Conservation (phyloP, 2,888 invertebrate genomes). For the Tuberolachnus salignus region DNA sequence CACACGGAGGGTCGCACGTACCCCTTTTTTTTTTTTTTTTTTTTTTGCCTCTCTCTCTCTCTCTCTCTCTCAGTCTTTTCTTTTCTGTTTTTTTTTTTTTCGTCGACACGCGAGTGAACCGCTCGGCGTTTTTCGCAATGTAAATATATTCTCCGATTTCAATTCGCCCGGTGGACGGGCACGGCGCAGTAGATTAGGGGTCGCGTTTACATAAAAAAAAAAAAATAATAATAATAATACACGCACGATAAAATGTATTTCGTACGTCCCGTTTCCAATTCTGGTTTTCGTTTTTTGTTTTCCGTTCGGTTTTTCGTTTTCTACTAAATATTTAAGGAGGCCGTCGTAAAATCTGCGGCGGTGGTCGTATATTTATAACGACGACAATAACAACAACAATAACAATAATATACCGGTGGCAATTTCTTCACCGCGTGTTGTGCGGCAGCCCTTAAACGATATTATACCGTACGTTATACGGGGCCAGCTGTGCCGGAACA, state of each 20-base stretch:
- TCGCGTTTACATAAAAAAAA: too few species aligned
- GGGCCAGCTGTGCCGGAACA: slow-evolving; percentile 54
- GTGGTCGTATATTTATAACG: neutral
- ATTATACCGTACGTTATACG: neutral
- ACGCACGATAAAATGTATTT: too few species aligned
- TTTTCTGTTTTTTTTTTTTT: too few species aligned
- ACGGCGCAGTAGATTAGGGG: too few species aligned
- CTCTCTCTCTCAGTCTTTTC: too few species aligned
- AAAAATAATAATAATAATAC: too few species aligned
- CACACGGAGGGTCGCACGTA: slow-evolving; percentile 13
- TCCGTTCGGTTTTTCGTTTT: neutral
- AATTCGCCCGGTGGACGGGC: too few species aligned
- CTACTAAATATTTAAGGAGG: neutral
- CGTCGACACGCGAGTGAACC: slow-evolving; percentile 21
- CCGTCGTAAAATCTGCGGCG: neutral
- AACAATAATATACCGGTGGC: slow-evolving; percentile 25
- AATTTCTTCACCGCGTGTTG: slow-evolving; percentile 43
- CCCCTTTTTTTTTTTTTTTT: too few species aligned
- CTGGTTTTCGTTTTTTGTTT: neutral
- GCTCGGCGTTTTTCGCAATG: slow-evolving; percentile 33
- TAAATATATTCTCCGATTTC: neutral
- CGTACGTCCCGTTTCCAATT: too few species aligned
- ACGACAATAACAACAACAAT: slow-evolving; percentile 6
- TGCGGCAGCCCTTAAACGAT: slow-evolving; percentile 41
- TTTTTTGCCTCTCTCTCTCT: too few species aligned